phyloP scores from a whole-genome alignment of 2,113 vertebrate species.

The Struthio camelus region DNA sequence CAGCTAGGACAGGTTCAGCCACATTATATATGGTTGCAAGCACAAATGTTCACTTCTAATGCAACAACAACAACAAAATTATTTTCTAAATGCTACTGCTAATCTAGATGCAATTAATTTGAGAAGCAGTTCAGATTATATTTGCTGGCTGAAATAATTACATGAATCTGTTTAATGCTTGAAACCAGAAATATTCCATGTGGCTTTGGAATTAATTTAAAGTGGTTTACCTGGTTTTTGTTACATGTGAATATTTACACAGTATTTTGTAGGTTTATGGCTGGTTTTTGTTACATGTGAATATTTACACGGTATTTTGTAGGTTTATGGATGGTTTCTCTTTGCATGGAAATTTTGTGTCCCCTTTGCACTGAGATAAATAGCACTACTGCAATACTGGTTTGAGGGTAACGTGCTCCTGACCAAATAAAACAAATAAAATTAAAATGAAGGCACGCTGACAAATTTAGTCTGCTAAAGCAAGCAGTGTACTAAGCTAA shows the following conservation, averaged over 20 bases:
- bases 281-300: not conserved
- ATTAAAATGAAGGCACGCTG: not conserved
- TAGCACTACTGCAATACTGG: not conserved
- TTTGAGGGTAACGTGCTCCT: not conserved
- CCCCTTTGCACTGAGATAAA: not conserved
- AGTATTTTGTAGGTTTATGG: not conserved
- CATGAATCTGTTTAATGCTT: not conserved
- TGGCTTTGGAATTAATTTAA: not conserved
- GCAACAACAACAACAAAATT: not conserved
- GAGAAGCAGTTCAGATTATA: not conserved
- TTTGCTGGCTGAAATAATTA: not conserved
- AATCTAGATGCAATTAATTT: not conserved
- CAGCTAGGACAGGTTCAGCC: not conserved
- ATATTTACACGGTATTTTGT: not conserved
- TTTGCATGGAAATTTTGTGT: not conserved
- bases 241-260: not conserved
- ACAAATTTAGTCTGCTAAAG: not conserved
- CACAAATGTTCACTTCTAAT: not conserved
- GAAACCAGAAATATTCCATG: not conserved
- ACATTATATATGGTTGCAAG: not conserved
- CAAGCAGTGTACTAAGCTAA: not conserved
- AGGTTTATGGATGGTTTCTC: not conserved
- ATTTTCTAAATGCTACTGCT: not conserved
- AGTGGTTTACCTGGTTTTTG: not conserved
- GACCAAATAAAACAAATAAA: not conserved